A percentile compares a stretch with the other conserved stretches of the same genome.
phyloP scores from a whole-genome alignment of 37 sponge, comb jelly and placozoan species.

The Eunapius fragilis region DNA sequence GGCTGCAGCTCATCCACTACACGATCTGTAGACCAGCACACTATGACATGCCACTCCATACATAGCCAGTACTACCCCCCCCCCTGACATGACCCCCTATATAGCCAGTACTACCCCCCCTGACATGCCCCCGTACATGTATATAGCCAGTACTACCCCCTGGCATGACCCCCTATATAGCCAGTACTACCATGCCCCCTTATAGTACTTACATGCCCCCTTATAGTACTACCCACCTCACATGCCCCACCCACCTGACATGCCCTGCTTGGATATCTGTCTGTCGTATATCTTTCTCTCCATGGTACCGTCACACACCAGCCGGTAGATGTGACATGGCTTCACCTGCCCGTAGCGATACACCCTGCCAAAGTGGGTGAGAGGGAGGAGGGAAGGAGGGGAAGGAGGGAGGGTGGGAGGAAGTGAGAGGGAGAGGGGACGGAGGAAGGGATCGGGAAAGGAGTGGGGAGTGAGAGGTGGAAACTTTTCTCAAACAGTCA shows the following conservation, averaged over 20 bases:
- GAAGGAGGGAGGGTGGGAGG: no score
- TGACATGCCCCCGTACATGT: not conserved
- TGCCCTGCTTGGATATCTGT: constrained; percentile 92
- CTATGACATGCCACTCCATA: not conserved
- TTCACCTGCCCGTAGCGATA: constrained; percentile 95
- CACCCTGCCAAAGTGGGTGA: no score
- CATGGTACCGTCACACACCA: constrained; percentile 92
- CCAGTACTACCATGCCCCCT: no score
- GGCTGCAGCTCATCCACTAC: constrained; percentile 90
- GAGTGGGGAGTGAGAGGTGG: not conserved
- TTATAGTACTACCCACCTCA: not conserved
- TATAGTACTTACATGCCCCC: no score
- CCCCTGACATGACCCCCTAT: no score
- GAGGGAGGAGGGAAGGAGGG: no score
- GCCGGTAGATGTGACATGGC: constrained; percentile 87
- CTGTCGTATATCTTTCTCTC: constrained; percentile 94
- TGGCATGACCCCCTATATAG: not conserved
- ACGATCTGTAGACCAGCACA: constrained; percentile 60
- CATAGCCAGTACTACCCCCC: not conserved
- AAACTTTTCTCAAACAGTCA: no score
- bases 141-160: not conserved
- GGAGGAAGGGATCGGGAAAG: no score
- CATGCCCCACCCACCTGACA: constrained; percentile 59
- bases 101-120: not conserved
- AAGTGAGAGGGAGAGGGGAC: no score